Percentiles rank a stretch among this genome's conserved stretches.
Evolutionary conservation across 2,113 vertebrate genomes (phyloP).

Genomic region (Blennius ocellaris): DNA sequence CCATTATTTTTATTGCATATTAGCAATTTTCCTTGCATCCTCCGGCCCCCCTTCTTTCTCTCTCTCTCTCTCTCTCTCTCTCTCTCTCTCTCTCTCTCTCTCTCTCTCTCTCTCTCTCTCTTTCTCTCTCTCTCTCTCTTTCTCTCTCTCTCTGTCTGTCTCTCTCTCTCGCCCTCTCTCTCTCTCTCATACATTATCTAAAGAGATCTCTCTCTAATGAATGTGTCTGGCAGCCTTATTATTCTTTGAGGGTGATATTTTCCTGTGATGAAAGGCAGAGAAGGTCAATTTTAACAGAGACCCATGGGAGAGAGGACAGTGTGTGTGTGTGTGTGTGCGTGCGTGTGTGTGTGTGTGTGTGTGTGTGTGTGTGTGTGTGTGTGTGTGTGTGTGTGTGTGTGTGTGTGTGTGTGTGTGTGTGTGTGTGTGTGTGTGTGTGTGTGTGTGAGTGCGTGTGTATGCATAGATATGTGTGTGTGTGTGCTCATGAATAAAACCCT

Average conservation of each 20-base stretch:
- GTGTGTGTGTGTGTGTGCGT: constrained; percentile 1
- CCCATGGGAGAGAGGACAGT: constrained; percentile 68
- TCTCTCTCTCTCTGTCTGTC: constrained; percentile 56
- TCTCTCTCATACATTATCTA: constrained; percentile 86
- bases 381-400: too few species aligned
- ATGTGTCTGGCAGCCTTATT: constrained; percentile 92
- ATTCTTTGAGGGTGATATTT: constrained; percentile 86
- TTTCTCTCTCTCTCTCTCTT: constrained; percentile 82
- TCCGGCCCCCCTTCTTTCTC: too few species aligned
- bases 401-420: too few species aligned
- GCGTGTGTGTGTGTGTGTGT: too few species aligned
- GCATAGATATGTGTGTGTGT: background rate
- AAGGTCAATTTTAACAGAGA: constrained; percentile 82
- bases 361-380: too few species aligned
- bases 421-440: background rate
- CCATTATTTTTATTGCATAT: constrained; percentile 89
- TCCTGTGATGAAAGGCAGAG: constrained; percentile 77
- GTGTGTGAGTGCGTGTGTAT: constrained; percentile 27
- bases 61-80: too few species aligned
- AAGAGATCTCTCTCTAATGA: constrained; percentile 94
- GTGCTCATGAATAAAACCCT: too few species aligned
- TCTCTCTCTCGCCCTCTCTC: constrained; percentile 28
- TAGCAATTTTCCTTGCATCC: constrained; percentile 86
- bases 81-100: constrained; percentile 56
- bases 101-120: constrained; percentile 31